Evolutionary conservation across 2,888 invertebrate species (phyloP), one percentile per base, ranked within the genome.

Genomic region (Mesorhabditis belari): DNA sequence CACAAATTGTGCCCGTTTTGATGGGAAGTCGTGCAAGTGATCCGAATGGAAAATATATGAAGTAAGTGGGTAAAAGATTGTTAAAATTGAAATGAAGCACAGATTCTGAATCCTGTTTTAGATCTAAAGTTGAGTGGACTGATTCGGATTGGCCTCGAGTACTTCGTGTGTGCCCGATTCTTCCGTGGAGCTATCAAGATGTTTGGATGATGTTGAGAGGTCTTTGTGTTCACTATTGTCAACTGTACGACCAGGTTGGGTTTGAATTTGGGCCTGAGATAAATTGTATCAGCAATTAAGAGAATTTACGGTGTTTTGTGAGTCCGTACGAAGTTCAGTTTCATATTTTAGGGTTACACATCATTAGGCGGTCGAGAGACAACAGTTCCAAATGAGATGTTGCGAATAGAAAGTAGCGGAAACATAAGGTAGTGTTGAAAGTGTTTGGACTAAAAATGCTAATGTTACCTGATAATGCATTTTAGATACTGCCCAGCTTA

Each of bases 11-110:
- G 81, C 92, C 90, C 0, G 88, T 90, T 60, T 84, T 96, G 4
- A 91, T 98, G 90, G 98, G 98, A 6, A 90, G 90, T 4, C 85
- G 96, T 65, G 85, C 87, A 58, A 89, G 89, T 0, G 96, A 98
- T 84, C 94, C 74, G 6, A 71, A 62, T 24, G 74, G 73, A 29
- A 73, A 69, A 54, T 71, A 69, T 53, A 71, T 73, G 73, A 73
- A 73, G 61, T 64, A 24, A 60, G 59, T 29, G 17, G 35, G 9
- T 21, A 17, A 6, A 12, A 55, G 12, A 55, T n/a, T 55, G 12
- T 21, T n/a, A 17, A 55, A 17, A 23, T n/a, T 27, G 55, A 12
- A 9, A 29, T 19, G 44, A 35, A 35, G n/a, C n/a, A n/a, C n/a
- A n/a, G n/a, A n/a, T n/a, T n/a, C n/a, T n/a, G n/a, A n/a, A n/a